These are phyloP conservation scores for Brachymystax lenok DNA, from an alignment of 2,797 vertebrate genomes.

Conservation along the genomic window DNA sequence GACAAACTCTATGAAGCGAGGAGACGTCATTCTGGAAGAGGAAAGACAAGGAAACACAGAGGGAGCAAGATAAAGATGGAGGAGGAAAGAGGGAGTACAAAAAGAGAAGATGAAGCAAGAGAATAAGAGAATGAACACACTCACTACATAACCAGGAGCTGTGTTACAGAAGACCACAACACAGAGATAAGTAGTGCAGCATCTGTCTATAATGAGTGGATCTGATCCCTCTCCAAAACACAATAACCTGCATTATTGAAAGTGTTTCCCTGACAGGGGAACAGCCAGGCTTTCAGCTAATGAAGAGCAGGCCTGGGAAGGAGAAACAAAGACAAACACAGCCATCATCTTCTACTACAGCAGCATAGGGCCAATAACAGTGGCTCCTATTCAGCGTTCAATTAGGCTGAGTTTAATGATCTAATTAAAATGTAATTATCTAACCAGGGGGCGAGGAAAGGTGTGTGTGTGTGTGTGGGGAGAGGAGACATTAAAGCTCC, in stretches of 20 bases:
- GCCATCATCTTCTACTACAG: constrained; percentile 19
- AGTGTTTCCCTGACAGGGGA: constrained; percentile 17
- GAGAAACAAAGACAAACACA: constrained; percentile 20
- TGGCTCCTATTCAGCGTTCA: constrained; percentile 33
- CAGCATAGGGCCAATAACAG: constrained; percentile 31
- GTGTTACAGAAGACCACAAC: background rate
- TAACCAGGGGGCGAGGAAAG: constrained; percentile 3
- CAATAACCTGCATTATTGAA: constrained; percentile 32
- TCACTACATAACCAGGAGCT: background rate
- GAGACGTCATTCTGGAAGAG: constrained; percentile 90
- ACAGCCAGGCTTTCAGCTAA: constrained; percentile 24
- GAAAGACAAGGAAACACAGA: constrained; percentile 3
- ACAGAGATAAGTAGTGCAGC: background rate
- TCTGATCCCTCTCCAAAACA: constrained; percentile 19
- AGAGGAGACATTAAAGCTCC: background rate
- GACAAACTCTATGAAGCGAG: constrained; percentile 97
- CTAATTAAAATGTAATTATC: constrained; percentile 53
- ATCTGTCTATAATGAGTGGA: constrained; percentile 8
- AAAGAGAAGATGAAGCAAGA: background rate
- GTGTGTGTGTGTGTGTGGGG: constrained; percentile 10
- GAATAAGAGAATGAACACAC: background rate
- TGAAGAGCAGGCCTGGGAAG: background rate
- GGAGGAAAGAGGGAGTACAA: constrained; percentile 11
- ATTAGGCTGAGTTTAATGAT: constrained; percentile 51
- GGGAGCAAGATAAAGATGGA: background rate